Conservation (phyloP, 1,140 invertebrate genomes). For the Metopolophium dirhodum region DNA sequence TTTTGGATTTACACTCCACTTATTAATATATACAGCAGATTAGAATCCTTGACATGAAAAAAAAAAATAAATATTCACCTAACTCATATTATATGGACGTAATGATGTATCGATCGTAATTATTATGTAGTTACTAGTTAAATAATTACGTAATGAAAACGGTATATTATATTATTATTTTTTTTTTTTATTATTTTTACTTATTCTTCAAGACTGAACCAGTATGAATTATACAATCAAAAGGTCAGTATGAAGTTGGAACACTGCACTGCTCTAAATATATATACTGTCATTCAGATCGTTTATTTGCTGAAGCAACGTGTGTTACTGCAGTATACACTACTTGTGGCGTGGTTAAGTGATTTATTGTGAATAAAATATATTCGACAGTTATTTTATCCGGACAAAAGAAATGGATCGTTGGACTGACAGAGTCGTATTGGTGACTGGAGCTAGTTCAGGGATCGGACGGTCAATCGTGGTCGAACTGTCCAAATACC, state of each 20-base stretch:
- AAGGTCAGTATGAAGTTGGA: neutral
- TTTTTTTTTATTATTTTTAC: no score
- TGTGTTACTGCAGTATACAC: neutral
- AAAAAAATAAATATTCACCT: no score
- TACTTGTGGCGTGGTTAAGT: neutral
- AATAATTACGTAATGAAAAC: no score
- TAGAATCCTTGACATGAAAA: no score
- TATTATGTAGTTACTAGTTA: no score
- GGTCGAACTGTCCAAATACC: slow-evolving; percentile 64
- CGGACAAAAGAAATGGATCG: slow-evolving; percentile 13
- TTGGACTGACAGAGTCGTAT: slow-evolving; percentile 63
- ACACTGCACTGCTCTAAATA: neutral
- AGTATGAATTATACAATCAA: no score
- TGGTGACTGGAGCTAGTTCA: slow-evolving; percentile 72
- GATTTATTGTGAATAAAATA: neutral
- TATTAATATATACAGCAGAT: no score
- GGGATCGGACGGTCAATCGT: slow-evolving; percentile 69
- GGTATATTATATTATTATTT: no score
- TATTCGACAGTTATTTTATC: neutral
- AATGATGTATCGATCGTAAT: no score
- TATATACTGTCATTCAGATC: neutral
- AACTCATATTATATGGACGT: no score
- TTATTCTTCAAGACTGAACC: no score
- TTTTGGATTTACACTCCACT: no score
- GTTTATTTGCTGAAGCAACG: neutral